Evolutionary conservation across 2,888 invertebrate species (phyloP), one percentile per base, ranked within the genome.

Genomic region (Sicus ferrugineus): DNA sequence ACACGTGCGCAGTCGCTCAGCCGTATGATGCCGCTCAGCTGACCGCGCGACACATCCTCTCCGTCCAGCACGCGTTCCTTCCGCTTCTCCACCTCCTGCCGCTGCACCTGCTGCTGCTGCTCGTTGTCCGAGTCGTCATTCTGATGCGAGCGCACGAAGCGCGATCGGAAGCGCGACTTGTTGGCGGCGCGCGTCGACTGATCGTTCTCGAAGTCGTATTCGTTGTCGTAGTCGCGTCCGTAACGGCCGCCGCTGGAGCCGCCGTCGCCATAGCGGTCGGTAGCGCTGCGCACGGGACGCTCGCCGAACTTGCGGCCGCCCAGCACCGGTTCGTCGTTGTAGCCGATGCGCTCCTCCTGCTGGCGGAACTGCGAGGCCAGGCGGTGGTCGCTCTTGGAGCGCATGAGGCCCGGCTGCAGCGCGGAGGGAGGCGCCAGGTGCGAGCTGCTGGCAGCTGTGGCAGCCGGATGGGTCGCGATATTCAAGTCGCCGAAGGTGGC

Each of bases 361-460:
- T 93, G 93, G 42, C 95, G 90, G 86, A 94, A 95, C 81, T 96
- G 96, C 0, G 94, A 87, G 11, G 96, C 95, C 72, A 97, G 86
- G 50, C 96, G 90, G 84, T 96, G 96, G 82, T 97, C 96, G 83
- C 96, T 96, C 85, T 97, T 96, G 73, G 95, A 96, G 74, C 96
- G 88, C 89, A 96, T 95, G 21, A 97, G 86, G 1, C 95, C 95
- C 56, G 92, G 93, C 30, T 89, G 89, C 70, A 92, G 91, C 6
- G 88, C 88, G 50, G 86, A 86, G 63, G 90, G 90, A 16, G 89
- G 88, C 64, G 91, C 84, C 72, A 90, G 86, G 70, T 87, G 86
- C 30, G 88, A 86, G 59, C 85, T 85, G 71, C 86, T 84, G 21
- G 81, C 77, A 11, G 85, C 85, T 23, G 86, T 87, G n/a, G 75